Conservation (phyloP, 2,888 invertebrate species). For the Drepana falcataria region DNA sequence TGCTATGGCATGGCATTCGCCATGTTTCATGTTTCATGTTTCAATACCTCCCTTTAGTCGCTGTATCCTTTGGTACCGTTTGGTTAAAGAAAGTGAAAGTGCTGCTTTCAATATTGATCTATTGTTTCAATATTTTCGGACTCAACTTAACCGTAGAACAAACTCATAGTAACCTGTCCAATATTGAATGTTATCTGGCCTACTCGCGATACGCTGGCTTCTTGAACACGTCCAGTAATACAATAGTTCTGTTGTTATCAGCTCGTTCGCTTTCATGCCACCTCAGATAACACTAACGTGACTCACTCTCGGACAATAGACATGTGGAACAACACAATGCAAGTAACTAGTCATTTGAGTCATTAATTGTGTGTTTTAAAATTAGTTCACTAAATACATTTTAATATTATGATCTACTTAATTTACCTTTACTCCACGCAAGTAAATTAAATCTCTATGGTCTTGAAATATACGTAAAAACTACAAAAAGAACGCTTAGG, state of each 20-base stretch:
- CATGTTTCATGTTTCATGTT: slow-evolving; percentile 14
- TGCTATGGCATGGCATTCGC: slow-evolving; percentile 9
- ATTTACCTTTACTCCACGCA: too few relatives aligned
- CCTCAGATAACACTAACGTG: slow-evolving; percentile 38
- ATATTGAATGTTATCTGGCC: slow-evolving; percentile 19
- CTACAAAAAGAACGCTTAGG: slow-evolving; percentile 49
- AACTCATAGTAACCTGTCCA: slow-evolving; percentile 12
- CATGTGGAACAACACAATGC: slow-evolving; percentile 32
- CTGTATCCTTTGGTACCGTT: background rate
- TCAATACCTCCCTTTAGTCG: slow-evolving; percentile 3
- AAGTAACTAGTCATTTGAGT: slow-evolving; percentile 14
- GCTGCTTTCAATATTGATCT: slow-evolving; percentile 15
- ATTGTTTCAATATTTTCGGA: slow-evolving; percentile 14
- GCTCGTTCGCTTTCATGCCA: slow-evolving; percentile 31
- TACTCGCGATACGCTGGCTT: slow-evolving; percentile 9
- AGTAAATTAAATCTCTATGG: slow-evolving; percentile 10
- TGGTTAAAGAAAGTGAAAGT: slow-evolving; percentile 17
- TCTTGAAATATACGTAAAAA: slow-evolving; percentile 17
- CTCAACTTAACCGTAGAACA: slow-evolving; percentile 5
- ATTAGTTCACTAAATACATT: too few relatives aligned
- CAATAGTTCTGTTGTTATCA: slow-evolving; percentile 35
- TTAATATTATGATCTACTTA: too few relatives aligned
- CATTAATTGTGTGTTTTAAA: background rate
- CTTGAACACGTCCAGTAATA: slow-evolving; percentile 14
- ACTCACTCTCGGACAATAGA: slow-evolving; percentile 29